Percentiles rank a stretch among this genome's conserved stretches.
Evolutionary conservation across 1,140 invertebrate genomes (phyloP).

Genomic region (Microplitis mediator): DNA sequence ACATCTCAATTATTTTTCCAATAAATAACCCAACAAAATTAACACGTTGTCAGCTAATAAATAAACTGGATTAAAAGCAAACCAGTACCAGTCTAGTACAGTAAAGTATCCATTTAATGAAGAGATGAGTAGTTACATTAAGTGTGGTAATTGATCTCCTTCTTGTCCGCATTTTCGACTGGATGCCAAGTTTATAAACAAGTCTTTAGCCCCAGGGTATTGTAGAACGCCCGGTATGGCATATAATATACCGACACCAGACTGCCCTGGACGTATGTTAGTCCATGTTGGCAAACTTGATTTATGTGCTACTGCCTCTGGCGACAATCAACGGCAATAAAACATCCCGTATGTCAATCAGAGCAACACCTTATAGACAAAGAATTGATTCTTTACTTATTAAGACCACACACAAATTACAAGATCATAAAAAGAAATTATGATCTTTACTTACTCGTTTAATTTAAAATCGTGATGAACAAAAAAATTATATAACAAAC

Average conservation of each 20-base stretch:
- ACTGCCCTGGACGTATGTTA: neutral
- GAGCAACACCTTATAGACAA: constrained; percentile 1
- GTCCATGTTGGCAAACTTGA: neutral
- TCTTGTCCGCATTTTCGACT: constrained; percentile 42
- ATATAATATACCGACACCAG: too few species aligned
- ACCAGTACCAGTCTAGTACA: too few species aligned
- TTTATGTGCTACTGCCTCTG: constrained; percentile 1
- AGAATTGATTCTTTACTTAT: neutral
- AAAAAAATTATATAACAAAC: neutral
- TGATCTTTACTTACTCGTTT: neutral
- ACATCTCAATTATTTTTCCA: too few species aligned
- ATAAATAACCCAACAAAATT: too few species aligned
- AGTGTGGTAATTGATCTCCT: constrained; percentile 47
- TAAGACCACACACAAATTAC: neutral
- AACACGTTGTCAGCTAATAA: too few species aligned
- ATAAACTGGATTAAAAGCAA: too few species aligned
- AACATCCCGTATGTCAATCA: constrained; percentile 17
- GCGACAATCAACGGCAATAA: constrained; percentile 21
- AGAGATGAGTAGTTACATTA: constrained; percentile 27
- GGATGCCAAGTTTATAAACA: constrained; percentile 25
- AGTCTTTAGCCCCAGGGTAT: constrained; percentile 6
- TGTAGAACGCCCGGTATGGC: neutral
- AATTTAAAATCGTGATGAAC: neutral
- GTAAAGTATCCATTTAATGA: neutral
- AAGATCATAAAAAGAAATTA: neutral